Evolutionary conservation across 2,113 vertebrate species (phyloP).

Genomic region (Myodes glareolus): DNA sequence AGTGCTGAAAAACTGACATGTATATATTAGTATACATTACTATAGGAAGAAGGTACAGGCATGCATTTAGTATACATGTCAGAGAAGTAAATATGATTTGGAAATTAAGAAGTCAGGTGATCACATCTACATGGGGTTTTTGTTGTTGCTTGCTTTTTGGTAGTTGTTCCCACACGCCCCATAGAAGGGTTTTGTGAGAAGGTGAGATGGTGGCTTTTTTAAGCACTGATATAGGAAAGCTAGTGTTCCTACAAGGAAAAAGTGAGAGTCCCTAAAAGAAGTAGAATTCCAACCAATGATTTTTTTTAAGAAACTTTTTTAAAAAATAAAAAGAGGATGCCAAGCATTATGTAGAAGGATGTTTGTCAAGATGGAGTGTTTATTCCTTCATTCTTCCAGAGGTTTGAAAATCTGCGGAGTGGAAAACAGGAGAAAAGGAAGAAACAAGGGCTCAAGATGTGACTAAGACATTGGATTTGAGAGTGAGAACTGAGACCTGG

Average conservation of each 20-base stretch:
- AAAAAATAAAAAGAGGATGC: not conserved
- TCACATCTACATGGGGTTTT: not conserved
- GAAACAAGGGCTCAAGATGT: not conserved
- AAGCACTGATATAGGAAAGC: not conserved
- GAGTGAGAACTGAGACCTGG: not conserved
- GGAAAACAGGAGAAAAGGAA: not conserved
- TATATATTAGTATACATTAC: not conserved
- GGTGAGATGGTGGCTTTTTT: not conserved
- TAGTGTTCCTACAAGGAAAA: not conserved
- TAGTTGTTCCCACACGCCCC: not conserved
- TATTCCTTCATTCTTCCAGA: not conserved
- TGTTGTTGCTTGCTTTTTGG: not conserved
- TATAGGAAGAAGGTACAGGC: not conserved
- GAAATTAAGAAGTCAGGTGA: slow-evolving; percentile 8
- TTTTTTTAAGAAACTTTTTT: not conserved
- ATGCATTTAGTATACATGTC: not conserved
- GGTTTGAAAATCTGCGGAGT: slow-evolving; percentile 2
- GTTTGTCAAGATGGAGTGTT: not conserved
- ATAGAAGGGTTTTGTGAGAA: not conserved
- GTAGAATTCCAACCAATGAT: not conserved
- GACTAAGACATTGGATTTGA: not conserved
- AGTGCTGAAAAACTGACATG: not conserved
- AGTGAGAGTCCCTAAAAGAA: not conserved
- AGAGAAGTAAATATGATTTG: not conserved
- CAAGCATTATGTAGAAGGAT: not conserved